phyloP scores from a whole-genome alignment of 2,113 vertebrate species.

The Chaetorhynchus papuensis region DNA sequence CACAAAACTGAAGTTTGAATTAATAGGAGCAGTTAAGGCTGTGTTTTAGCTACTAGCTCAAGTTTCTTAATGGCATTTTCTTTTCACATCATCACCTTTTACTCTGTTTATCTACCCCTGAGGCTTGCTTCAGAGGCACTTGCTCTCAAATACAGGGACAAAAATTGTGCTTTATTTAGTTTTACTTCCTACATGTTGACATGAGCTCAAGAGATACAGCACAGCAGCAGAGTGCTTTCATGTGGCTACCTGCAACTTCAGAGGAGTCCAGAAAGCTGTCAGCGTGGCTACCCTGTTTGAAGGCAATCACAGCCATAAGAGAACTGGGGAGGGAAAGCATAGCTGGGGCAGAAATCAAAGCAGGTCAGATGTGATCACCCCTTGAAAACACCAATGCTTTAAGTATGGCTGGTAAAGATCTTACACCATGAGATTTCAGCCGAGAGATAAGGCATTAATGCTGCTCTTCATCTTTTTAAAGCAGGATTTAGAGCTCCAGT shows the following conservation, averaged over 20 bases:
- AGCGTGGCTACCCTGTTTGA: accelerated
- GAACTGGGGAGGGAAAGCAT: background rate
- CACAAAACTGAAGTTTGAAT: background rate
- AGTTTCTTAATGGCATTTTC: background rate
- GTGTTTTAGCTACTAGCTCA: background rate
- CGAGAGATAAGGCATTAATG: background rate
- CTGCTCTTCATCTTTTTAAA: background rate
- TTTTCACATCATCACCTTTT: background rate
- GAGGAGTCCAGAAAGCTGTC: background rate
- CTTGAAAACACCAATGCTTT: background rate
- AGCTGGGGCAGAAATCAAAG: background rate
- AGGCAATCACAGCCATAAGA: background rate
- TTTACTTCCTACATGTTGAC: background rate
- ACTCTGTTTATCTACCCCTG: background rate
- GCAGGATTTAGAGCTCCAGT: background rate
- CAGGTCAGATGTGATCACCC: background rate
- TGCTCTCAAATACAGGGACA: background rate
- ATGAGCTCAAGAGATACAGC: background rate
- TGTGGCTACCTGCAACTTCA: background rate
- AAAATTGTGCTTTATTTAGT: background rate
- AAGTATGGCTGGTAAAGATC: background rate
- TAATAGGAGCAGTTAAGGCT: background rate
- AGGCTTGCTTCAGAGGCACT: background rate
- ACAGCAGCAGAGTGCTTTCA: background rate
- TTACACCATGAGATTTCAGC: background rate